These are phyloP conservation scores for Eulemur albifrons DNA, from an alignment of 2,797 vertebrate species.

Conservation along the genomic window DNA sequence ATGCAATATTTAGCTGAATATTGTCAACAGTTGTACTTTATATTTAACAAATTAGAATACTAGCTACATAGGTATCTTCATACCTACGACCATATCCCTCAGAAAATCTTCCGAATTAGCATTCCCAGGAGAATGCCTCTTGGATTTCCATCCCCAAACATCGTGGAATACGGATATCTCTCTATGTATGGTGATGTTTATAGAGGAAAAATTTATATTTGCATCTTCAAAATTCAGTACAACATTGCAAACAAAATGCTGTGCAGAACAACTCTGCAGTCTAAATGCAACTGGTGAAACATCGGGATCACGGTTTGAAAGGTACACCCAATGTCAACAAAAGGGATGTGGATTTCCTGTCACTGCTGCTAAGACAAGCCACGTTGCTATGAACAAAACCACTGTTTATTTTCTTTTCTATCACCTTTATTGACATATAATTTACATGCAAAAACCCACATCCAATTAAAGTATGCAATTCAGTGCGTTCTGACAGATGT, in stretches of 20 bases:
- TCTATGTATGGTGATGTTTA: neutral
- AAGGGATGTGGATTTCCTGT: neutral
- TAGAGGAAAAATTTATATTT: neutral
- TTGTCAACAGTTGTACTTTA: neutral
- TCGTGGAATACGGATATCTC: neutral
- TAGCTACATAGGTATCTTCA: neutral
- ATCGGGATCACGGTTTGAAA: neutral
- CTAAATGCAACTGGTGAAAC: neutral
- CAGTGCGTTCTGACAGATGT: neutral
- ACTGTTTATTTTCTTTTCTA: neutral
- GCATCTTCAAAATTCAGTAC: neutral
- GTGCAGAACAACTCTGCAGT: neutral
- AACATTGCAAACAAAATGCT: neutral
- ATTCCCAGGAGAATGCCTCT: neutral
- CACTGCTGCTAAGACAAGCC: neutral
- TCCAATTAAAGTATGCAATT: neutral
- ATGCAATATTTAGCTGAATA: neutral
- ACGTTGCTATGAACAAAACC: neutral
- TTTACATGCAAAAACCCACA: neutral
- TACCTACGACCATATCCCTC: neutral
- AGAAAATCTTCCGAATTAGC: neutral
- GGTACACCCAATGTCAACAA: neutral
- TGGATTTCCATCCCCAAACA: neutral
- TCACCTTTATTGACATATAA: neutral
- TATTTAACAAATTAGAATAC: neutral